These are phyloP conservation scores for Melanotaenia pygmaea DNA, from an alignment of 2,797 vertebrate genomes.

Conservation along the genomic window DNA sequence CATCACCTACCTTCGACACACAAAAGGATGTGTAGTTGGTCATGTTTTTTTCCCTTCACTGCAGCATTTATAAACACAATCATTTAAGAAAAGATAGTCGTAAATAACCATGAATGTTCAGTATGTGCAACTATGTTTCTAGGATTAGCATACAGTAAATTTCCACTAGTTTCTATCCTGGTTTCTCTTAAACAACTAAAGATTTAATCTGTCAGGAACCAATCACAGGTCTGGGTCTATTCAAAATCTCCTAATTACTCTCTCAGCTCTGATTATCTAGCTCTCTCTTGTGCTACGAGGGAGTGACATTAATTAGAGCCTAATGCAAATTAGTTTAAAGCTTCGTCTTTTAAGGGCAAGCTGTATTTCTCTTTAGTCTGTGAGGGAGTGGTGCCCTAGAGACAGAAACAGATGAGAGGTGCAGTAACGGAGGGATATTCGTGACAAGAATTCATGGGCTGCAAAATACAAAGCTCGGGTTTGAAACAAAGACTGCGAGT, in stretches of 20 bases:
- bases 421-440: slow-evolving; percentile 7
- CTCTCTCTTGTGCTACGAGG: slow-evolving; percentile 67
- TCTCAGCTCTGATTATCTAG: slow-evolving; percentile 58
- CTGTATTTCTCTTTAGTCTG: slow-evolving; percentile 33
- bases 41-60: too few species aligned
- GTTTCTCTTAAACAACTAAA: slow-evolving; percentile 19
- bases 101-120: not conserved
- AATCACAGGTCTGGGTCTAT: slow-evolving; percentile 44
- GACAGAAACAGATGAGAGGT: slow-evolving; percentile 3
- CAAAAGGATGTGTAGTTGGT: not conserved
- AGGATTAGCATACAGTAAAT: not conserved
- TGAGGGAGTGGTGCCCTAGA: slow-evolving; percentile 30
- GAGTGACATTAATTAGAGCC: slow-evolving; percentile 78
- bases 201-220: slow-evolving; percentile 20
- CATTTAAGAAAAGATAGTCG: not conserved
- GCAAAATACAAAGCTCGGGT: not conserved
- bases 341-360: slow-evolving; percentile 53
- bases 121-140: not conserved
- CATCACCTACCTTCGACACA: slow-evolving; percentile 74
- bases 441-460: slow-evolving; percentile 13
- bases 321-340: slow-evolving; percentile 76
- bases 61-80: not conserved
- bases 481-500: not conserved
- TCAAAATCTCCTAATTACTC: slow-evolving; percentile 60
- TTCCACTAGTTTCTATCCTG: not conserved